phyloP scores from a whole-genome alignment of 2,888 invertebrate species.

The Saturnia japonica region DNA sequence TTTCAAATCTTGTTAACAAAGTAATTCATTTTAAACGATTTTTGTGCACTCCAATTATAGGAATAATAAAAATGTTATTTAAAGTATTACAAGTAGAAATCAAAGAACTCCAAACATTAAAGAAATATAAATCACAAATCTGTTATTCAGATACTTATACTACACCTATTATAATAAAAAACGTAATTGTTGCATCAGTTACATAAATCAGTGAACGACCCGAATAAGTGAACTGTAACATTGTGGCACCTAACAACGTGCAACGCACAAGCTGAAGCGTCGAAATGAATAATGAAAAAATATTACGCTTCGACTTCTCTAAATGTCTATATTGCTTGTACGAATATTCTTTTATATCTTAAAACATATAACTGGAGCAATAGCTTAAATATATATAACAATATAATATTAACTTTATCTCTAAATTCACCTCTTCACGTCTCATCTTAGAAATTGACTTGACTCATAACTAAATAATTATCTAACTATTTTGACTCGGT shows the following conservation, averaged over 20 bases:
- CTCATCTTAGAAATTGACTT: too few relatives aligned
- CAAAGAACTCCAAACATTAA: neutral
- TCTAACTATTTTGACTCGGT: too few relatives aligned
- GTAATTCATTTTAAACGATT: too few relatives aligned
- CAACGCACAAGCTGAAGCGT: conserved; percentile 1
- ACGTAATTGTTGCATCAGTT: neutral
- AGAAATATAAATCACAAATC: neutral
- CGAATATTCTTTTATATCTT: neutral
- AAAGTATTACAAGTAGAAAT: neutral
- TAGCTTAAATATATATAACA: too few relatives aligned
- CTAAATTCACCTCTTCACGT: too few relatives aligned
- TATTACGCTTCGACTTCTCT: neutral
- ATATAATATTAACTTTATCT: too few relatives aligned
- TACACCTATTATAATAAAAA: neutral
- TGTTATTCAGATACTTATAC: neutral
- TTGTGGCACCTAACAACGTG: neutral
- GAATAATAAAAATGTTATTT: neutral
- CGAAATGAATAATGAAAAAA: neutral
- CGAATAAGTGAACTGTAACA: conserved; percentile 12
- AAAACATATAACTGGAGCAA: neutral
- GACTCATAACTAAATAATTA: neutral
- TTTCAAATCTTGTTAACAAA: too few relatives aligned
- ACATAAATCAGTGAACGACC: neutral
- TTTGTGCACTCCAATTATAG: too few relatives aligned
- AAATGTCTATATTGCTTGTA: neutral